phyloP scores from a whole-genome alignment of 2,888 invertebrate genomes.

The Pyrgus malvae region DNA sequence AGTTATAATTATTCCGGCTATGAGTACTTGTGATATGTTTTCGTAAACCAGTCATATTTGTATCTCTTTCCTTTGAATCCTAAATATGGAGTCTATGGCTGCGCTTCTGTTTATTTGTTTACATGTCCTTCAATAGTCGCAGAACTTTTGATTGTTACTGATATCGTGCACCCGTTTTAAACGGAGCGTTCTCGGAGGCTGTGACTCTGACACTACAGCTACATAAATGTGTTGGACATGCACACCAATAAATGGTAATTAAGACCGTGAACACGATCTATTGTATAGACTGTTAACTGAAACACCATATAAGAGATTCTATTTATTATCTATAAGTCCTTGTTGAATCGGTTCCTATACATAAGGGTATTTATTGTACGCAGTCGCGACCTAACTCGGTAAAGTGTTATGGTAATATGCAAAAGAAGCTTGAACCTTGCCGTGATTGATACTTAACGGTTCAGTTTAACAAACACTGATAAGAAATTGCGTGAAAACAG shows the following conservation, averaged over 20 bases:
- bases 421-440: constrained; percentile 6
- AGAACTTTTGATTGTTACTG: constrained; percentile 41
- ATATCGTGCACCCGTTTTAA: constrained; percentile 34
- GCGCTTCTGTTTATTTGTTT: constrained; percentile 34
- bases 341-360: not conserved
- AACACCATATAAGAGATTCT: constrained; percentile 10
- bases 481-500: constrained; percentile 30
- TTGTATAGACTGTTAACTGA: constrained; percentile 16
- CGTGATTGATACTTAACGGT: constrained; percentile 32
- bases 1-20: constrained; percentile 13
- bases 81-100: not conserved
- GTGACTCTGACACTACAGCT: constrained; percentile 44
- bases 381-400: not conserved
- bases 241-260: constrained; percentile 53
- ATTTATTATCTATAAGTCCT: constrained; percentile 3
- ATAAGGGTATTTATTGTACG: not conserved
- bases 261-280: constrained; percentile 39
- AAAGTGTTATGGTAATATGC: not conserved
- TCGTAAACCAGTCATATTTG: constrained; percentile 19
- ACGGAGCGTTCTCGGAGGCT: constrained; percentile 40
- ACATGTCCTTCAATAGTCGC: constrained; percentile 39
- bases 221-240: constrained; percentile 45
- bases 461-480: constrained; percentile 40
- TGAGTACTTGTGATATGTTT: constrained; percentile 1
- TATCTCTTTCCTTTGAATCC: not conserved